Evolutionary conservation across 2,888 invertebrate species (phyloP), one percentile per base, ranked within the genome.

Genomic region (Leucophenga maculata): DNA sequence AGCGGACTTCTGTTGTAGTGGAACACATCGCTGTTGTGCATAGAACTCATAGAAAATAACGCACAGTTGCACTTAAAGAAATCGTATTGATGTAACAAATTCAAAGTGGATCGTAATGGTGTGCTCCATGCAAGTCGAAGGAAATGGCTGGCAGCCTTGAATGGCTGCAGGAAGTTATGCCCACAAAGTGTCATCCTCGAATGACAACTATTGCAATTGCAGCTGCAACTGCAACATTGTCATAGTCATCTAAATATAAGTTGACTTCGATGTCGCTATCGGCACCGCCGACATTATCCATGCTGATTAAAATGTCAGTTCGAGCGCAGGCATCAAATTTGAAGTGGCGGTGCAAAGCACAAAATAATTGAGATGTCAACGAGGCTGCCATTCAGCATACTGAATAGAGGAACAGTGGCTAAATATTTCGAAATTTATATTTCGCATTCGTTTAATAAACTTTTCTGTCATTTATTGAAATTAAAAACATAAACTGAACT

Each of bases 231-330:
- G 64, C 18, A 18, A 50, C 50, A 50, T 50, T 50, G 50, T 50
- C 13, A 3, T 11, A 39, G 39, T 8, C 39, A 39, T 39, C 39
- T 65, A 16, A 22, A 39, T 48, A 46, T 64, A 46, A 59, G 60
- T 59, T 39, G 20, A 52, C 14, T 57, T 44, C 14, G 59, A 73
- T 66, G 16, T 18, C 50, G 16, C n/a, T n/a, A 16, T n/a, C 18
- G 16, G 16, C 50, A 16, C n/a, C 50, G 18, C n/a, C 6, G 14
- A n/a, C 50, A 66, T 32, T 68, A 77, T 74, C 77, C 71, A 69
- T 72, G 67, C 72, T 69, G 73, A 77, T 78, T 75, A 72, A 74
- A 71, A 69, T 74, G 75, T 75, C 79, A 75, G 75, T 78, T 62
- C 48, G 69, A 70, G 60, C 64, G 68, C 50, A 22, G 22, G n/a